Evolutionary conservation across 2,113 vertebrate species (phyloP).

Genomic region (Scopus umbretta): DNA sequence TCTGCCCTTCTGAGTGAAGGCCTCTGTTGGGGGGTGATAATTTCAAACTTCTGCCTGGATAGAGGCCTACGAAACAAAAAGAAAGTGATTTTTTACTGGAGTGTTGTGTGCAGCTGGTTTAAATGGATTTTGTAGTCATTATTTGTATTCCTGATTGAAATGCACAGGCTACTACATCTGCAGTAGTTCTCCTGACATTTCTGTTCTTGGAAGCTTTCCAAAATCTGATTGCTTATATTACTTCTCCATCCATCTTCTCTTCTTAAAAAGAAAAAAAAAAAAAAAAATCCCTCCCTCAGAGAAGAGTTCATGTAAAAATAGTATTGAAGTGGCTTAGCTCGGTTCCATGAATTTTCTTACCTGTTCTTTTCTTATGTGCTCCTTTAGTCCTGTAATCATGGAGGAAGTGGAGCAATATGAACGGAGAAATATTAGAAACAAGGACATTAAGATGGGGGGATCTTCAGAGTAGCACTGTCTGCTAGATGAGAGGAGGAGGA

Average conservation of each 20-base stretch:
- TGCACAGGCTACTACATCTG: not conserved
- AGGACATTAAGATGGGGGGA: not conserved
- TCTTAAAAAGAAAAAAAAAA: not conserved
- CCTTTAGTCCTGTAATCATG: not conserved
- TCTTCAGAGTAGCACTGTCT: not conserved
- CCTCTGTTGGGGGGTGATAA: not conserved
- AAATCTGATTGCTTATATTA: constrained; percentile 8
- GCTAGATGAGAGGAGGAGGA: not conserved
- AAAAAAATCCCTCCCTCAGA: not conserved
- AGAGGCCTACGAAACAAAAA: not conserved
- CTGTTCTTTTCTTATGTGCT: not conserved
- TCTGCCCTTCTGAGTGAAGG: not conserved
- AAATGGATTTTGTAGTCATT: not conserved
- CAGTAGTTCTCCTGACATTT: not conserved
- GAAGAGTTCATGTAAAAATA: not conserved
- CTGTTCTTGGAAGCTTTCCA: constrained; percentile 6
- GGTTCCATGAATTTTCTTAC: not conserved
- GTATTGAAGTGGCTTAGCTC: not conserved
- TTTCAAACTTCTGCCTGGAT: not conserved
- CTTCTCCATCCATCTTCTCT: not conserved
- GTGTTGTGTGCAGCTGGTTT: not conserved
- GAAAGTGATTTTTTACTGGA: not conserved
- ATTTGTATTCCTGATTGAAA: constrained; percentile 1
- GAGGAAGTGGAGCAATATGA: not conserved
- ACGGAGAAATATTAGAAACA: not conserved